Conservation (phyloP, 2,797 vertebrate genomes). For the Odontamblyopus lacepedii region DNA sequence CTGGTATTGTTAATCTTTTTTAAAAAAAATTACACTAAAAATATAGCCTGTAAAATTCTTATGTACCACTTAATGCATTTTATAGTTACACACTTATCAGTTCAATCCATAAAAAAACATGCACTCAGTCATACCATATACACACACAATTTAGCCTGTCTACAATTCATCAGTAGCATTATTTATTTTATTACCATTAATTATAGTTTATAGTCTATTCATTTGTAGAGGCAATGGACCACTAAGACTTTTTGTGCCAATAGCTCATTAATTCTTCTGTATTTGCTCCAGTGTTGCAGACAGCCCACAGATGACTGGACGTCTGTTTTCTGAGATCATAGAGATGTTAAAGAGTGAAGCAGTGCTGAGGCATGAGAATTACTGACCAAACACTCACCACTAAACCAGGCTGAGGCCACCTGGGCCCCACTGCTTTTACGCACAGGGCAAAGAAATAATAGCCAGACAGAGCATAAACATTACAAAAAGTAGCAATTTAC, state of each 20-base stretch:
- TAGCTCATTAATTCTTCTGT: background rate
- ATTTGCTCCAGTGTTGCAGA: background rate
- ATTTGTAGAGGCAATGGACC: background rate
- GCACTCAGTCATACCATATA: no score
- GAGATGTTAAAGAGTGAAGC: constrained; percentile 14
- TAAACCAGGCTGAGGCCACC: no score
- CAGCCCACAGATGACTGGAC: constrained; percentile 26
- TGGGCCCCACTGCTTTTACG: no score
- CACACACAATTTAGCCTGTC: no score
- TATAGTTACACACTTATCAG: no score
- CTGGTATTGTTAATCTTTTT: no score
- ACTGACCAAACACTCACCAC: no score
- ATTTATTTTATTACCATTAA: background rate
- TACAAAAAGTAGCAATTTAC: no score
- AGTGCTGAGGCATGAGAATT: background rate
- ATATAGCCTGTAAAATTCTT: background rate
- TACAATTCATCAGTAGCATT: background rate
- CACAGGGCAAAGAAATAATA: no score
- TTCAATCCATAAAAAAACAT: no score
- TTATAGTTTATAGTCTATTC: background rate
- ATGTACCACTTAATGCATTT: background rate
- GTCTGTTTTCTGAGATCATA: constrained; percentile 25
- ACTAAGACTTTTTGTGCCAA: background rate
- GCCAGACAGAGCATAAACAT: no score
- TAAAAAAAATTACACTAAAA: no score